Conservation (phyloP, 2,113 vertebrate species). For the Phoenicopterus ruber region DNA sequence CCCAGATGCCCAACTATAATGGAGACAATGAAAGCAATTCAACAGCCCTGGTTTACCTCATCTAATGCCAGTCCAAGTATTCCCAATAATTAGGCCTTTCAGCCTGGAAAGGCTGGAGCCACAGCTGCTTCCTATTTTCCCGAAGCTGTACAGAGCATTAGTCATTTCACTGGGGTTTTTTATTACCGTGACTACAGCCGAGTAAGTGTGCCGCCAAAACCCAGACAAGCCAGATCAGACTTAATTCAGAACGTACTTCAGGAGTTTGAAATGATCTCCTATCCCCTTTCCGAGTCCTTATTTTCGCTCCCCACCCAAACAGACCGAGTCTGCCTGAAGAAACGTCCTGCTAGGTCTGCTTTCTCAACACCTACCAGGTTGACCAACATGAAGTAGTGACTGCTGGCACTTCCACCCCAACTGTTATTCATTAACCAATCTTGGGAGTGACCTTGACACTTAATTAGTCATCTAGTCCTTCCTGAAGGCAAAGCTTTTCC, state of each 20-base stretch:
- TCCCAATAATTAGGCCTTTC: constrained; percentile 60
- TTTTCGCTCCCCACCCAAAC: neutral
- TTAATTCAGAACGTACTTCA: neutral
- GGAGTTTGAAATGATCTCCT: neutral
- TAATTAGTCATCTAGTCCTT: constrained; percentile 4
- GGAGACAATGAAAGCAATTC: constrained; percentile 39
- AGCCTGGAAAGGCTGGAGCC: constrained; percentile 50
- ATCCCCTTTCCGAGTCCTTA: neutral
- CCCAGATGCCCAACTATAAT: neutral
- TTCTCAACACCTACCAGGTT: neutral
- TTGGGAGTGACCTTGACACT: constrained; percentile 41
- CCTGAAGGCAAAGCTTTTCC: neutral
- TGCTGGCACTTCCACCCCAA: neutral
- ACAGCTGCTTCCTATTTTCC: constrained; percentile 64
- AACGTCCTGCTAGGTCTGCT: neutral
- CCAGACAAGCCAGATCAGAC: neutral
- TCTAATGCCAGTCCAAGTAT: constrained; percentile 41
- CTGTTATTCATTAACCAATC: constrained; percentile 19
- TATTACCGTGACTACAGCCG: constrained; percentile 11
- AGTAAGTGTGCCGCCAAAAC: neutral
- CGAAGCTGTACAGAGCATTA: constrained; percentile 44
- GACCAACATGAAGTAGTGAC: neutral
- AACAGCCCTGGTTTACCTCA: constrained; percentile 28
- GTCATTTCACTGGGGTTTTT: constrained; percentile 37
- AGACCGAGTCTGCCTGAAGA: neutral